phyloP scores from a whole-genome alignment of 2,888 invertebrate genomes.

The Eupithecia inturbata region DNA sequence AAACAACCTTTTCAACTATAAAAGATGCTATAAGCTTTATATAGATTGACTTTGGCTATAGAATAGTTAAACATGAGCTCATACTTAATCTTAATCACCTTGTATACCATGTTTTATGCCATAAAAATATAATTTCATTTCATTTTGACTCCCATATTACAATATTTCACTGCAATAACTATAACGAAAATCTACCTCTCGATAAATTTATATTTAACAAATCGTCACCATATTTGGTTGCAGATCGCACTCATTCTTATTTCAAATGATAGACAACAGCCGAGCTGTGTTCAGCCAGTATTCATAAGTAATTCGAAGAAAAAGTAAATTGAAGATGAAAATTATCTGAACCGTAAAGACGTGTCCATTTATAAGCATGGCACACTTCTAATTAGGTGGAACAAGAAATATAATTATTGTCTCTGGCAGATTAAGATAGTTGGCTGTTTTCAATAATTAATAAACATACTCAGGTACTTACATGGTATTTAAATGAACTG shows the following conservation, averaged over 20 bases:
- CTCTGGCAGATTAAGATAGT: conserved; percentile 18
- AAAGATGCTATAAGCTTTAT: neutral
- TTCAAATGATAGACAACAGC: conserved; percentile 17
- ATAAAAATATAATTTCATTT: too few species aligned
- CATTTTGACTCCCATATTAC: neutral
- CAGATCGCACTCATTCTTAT: conserved; percentile 4
- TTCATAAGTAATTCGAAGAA: conserved; percentile 31
- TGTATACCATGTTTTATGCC: too few species aligned
- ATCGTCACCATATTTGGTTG: conserved; percentile 9
- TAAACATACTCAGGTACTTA: neutral
- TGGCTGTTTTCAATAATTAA: conserved; percentile 15
- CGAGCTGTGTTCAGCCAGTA: conserved; percentile 21
- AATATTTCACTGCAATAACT: neutral
- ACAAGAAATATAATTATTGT: conserved; percentile 27
- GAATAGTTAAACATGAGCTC: too few species aligned
- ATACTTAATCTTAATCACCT: too few species aligned
- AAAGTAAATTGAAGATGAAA: conserved; percentile 34
- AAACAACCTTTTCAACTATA: neutral
- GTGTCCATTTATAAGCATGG: conserved; percentile 42
- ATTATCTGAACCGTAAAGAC: conserved; percentile 41
- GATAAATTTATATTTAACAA: neutral
- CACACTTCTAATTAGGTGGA: conserved; percentile 46
- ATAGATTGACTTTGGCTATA: neutral
- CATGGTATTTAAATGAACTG: neutral
- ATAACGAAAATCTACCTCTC: neutral